Percentiles rank a stretch among this genome's conserved stretches.
phyloP scores from a whole-genome alignment of 2,113 vertebrate species.

The Notothenia rossii region DNA sequence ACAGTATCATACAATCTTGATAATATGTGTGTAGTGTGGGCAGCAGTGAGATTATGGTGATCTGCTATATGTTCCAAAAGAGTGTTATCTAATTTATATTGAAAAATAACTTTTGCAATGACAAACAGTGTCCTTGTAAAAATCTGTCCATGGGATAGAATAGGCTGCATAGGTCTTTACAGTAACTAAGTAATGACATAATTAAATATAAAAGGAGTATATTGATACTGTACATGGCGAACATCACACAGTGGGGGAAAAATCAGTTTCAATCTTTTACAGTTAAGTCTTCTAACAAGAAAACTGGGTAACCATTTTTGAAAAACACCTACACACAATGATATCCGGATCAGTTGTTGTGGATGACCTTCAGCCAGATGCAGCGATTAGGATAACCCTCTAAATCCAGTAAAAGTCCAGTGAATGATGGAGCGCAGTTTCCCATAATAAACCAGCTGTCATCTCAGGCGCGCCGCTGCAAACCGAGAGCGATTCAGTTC shows the following conservation, averaged over 20 bases:
- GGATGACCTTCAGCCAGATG: slow-evolving; percentile 71
- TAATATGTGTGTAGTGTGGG: background rate
- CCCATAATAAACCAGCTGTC: slow-evolving; percentile 54
- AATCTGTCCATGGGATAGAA: background rate
- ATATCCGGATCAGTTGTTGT: slow-evolving; percentile 34
- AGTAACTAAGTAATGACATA: background rate
- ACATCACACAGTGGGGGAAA: background rate
- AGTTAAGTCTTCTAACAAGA: slow-evolving; percentile 13
- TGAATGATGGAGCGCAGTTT: slow-evolving; percentile 25
- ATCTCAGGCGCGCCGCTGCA: slow-evolving; percentile 46
- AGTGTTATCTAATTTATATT: background rate
- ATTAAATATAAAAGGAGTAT: background rate
- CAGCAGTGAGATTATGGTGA: background rate
- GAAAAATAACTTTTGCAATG: slow-evolving; percentile 15
- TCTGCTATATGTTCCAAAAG: background rate
- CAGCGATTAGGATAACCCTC: slow-evolving; percentile 38
- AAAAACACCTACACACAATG: slow-evolving; percentile 15
- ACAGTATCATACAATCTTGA: background rate
- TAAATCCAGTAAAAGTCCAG: slow-evolving; percentile 57
- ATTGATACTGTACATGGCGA: background rate
- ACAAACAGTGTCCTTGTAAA: background rate
- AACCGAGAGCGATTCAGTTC: slow-evolving; percentile 42
- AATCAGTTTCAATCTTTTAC: background rate
- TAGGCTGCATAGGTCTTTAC: background rate
- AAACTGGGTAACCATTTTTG: background rate